Evolutionary conservation across 1,140 invertebrate genomes (phyloP), one percentile per base, ranked within the genome.

Genomic region (Palaemon carinicauda): DNA sequence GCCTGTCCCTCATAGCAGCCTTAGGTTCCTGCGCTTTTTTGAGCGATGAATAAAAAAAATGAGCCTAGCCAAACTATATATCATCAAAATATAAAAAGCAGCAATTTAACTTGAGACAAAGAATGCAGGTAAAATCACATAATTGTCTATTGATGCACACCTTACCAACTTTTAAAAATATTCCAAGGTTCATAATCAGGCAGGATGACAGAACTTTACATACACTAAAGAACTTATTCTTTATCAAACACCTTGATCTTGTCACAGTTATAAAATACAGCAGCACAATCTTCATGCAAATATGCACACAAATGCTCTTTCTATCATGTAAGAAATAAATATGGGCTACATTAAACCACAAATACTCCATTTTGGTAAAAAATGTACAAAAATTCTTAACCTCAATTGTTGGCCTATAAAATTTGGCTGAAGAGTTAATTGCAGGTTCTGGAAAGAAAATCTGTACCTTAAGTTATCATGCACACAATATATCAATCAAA

Each of bases 221-320:
- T 50, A 75, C 41, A 21, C 29, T 0, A 33, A 19, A 29, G 21
- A 31, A 19, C 31, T 21, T 29, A 24, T 21, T 69, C 31, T 27
- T 15, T 24, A 80, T 80, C 15, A 50, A 50, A 75, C 14, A n/a
- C 73, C 12, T 51, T 80, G 78, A 80, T 80, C 78, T 65, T 80
- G 78, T 54, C 78, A 80, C 78, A 80, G n/a, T 33, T 60, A 80
- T 80, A 54, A 80, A 80, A 80, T 56, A 80, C 78, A 80, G 52
- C 31, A 31, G 78, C 52, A 80, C 78, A 80, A 31, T 60, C 54
- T 80, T 41, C 78, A 80, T 80, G 78, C 78, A 80, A 80, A 80
- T 50, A 80, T 31, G 29, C 78, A 80, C 53, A 80, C 52, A 52
- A 33, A 24, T 60, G 17, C 78, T 54, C 52, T 60, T 54, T 60